A percentile compares a stretch with the other conserved stretches of the same genome.
Evolutionary conservation across 2,113 vertebrate species (phyloP).

Genomic region (Lophura nycthemera): DNA sequence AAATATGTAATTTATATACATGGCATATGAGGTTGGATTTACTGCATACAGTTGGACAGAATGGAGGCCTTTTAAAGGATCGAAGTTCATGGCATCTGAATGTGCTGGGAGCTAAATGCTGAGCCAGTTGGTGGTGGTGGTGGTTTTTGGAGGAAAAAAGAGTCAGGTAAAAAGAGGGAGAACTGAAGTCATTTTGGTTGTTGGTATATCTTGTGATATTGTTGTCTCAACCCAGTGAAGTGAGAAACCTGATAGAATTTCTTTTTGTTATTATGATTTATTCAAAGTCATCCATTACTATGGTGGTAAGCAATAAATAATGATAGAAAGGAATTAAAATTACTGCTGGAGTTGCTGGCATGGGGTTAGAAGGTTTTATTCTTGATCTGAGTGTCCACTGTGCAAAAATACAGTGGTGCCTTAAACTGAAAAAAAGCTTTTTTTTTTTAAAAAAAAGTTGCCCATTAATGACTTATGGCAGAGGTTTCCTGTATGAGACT

Average conservation of each 20-base stretch:
- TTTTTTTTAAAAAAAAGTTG: neutral
- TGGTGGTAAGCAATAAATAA: neutral
- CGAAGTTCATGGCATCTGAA: neutral
- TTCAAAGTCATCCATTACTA: neutral
- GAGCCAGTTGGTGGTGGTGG: neutral
- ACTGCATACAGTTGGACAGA: neutral
- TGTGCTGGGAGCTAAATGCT: neutral
- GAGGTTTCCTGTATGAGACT: neutral
- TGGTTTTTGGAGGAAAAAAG: neutral
- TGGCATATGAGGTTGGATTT: neutral
- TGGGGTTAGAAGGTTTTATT: neutral
- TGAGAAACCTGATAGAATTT: neutral
- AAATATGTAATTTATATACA: neutral
- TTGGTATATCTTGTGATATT: neutral
- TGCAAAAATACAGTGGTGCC: neutral
- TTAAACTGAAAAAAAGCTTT: neutral
- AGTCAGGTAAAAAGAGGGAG: neutral
- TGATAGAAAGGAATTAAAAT: neutral
- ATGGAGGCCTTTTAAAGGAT: neutral
- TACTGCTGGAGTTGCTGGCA: neutral
- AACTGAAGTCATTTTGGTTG: neutral
- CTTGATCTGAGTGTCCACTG: neutral
- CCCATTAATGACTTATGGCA: neutral
- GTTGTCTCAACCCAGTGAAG: neutral
- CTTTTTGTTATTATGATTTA: neutral